Evolutionary conservation across 92 coral and sea anemone genomes (phyloP).

Genomic region (Heliopora coerulea): DNA sequence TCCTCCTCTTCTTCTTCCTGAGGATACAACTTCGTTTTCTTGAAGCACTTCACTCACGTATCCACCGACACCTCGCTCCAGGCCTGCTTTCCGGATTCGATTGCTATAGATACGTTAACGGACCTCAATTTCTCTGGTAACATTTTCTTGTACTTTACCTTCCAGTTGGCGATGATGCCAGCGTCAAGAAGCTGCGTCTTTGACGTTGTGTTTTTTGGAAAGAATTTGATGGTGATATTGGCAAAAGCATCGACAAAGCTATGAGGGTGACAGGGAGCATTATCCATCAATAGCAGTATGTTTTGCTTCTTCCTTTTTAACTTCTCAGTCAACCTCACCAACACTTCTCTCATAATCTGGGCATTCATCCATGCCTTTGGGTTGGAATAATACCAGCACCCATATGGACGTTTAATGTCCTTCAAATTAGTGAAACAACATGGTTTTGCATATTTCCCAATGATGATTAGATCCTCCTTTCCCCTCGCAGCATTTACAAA

Average conservation of each 20-base stretch:
- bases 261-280: conserved; percentile 55
- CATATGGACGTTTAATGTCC: conserved; percentile 49
- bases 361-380: conserved; percentile 55
- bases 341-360: conserved; percentile 50
- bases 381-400: conserved; percentile 56
- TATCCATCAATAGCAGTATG: conserved; percentile 39
- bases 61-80: conserved; percentile 63
- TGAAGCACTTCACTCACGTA: conserved; percentile 58
- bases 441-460: conserved; percentile 50
- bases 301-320: conserved; percentile 29
- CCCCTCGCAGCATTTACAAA: conserved; percentile 44
- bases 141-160: conserved; percentile 55
- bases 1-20: conserved; percentile 56
- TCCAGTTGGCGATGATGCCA: conserved; percentile 65
- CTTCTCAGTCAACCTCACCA: conserved; percentile 41
- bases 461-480: conserved; percentile 47
- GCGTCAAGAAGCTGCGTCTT: conserved; percentile 56
- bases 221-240: conserved; percentile 52
- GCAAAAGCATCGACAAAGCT: conserved; percentile 33
- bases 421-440: conserved; percentile 53
- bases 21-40: conserved; percentile 52
- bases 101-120: conserved; percentile 49
- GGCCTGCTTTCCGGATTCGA: conserved; percentile 60
- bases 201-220: conserved; percentile 58
- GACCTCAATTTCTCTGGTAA: conserved; percentile 56